A percentile compares a stretch with the other conserved stretches of the same genome.
Conservation (phyloP, 2,888 invertebrate species). For the Ctenicera cuprea region DNA sequence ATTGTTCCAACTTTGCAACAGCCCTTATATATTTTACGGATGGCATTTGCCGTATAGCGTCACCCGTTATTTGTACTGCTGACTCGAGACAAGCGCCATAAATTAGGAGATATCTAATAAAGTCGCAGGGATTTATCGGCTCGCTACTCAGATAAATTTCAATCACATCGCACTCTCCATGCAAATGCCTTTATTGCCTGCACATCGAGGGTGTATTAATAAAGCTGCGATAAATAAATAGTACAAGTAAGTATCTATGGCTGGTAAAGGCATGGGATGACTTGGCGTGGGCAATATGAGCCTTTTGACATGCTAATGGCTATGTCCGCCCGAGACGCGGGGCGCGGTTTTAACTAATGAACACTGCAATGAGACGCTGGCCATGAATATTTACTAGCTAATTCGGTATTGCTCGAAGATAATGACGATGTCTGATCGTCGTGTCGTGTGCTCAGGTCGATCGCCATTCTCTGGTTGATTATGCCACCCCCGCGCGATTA, state of each 20-base stretch:
- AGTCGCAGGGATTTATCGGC: conserved; percentile 73
- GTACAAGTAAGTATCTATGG: conserved; percentile 40
- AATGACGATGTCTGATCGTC: conserved; percentile 68
- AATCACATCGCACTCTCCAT: conserved; percentile 68
- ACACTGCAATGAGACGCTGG: conserved; percentile 68
- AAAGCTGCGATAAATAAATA: conserved; percentile 54
- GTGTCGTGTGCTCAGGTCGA: conserved; percentile 60
- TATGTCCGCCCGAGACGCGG: conserved; percentile 59
- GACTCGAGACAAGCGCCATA: conserved; percentile 70
- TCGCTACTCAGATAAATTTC: conserved; percentile 71
- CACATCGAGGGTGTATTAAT: conserved; percentile 59
- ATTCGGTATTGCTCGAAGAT: conserved; percentile 68
- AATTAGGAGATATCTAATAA: conserved; percentile 74
- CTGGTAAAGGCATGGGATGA: conserved; percentile 37
- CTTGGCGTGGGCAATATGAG: conserved; percentile 58
- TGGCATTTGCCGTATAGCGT: conserved; percentile 63
- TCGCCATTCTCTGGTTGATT: conserved; percentile 65
- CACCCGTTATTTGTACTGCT: conserved; percentile 68
- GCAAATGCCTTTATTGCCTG: conserved; percentile 67
- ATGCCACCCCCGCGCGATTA: conserved; percentile 64
- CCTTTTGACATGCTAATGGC: conserved; percentile 64
- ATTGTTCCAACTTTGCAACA: conserved; percentile 47
- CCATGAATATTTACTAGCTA: conserved; percentile 74
- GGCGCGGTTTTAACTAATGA: conserved; percentile 65
- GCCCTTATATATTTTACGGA: conserved; percentile 56